phyloP scores from a whole-genome alignment of 2,113 vertebrate genomes.

The Indri indri region DNA sequence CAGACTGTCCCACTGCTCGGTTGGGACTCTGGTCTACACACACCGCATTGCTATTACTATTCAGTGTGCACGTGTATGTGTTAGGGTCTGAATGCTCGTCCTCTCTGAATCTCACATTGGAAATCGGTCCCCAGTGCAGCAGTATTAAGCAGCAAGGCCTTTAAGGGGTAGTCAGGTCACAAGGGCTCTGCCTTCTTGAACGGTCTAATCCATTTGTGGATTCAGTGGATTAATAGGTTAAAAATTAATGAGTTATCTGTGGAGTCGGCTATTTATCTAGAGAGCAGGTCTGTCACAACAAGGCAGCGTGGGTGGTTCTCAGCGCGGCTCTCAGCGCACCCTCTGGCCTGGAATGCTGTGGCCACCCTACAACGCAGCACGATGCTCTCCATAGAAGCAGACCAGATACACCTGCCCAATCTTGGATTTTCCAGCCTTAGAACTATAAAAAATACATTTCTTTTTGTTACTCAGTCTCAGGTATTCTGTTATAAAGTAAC shows the following conservation, averaged over 20 bases:
- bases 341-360: background rate
- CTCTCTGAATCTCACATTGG: background rate
- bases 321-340: no score
- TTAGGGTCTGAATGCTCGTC: background rate
- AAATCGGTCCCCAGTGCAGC: background rate
- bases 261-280: background rate
- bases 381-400: background rate
- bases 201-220: background rate
- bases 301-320: background rate
- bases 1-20: background rate
- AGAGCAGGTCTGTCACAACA: background rate
- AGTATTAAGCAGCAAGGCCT: background rate
- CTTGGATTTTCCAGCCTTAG: background rate
- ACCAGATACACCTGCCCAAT: background rate
- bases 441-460: background rate
- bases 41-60: background rate
- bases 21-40: background rate
- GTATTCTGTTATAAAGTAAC: background rate
- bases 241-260: background rate
- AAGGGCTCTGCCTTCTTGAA: background rate
- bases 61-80: background rate
- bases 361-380: rapidly evolving
- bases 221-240: background rate
- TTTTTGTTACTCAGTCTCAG: background rate
- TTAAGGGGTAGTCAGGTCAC: background rate